These are phyloP conservation scores for Drosophila eugracilis DNA, from an alignment of 1,140 invertebrate species.

Conservation along the genomic window DNA sequence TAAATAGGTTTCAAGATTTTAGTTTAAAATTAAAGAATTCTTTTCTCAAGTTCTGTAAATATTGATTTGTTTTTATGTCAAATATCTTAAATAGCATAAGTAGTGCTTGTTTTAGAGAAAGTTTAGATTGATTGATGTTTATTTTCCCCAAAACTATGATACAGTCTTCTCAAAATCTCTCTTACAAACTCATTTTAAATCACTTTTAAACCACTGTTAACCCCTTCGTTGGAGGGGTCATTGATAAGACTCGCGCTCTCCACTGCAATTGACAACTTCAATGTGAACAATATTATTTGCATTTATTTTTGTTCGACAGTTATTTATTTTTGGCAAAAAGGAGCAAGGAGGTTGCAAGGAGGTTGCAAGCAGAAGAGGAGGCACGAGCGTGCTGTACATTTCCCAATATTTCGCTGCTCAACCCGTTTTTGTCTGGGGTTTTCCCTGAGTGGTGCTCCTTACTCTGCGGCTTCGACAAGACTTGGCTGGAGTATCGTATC, in stretches of 20 bases:
- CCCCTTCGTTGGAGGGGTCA: conserved; percentile 8
- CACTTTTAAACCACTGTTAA: conserved; percentile 36
- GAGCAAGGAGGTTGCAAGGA: too few relatives aligned
- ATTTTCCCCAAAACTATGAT: too few relatives aligned
- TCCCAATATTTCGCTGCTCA: conserved; percentile 17
- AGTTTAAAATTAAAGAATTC: not conserved
- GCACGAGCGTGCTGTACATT: conserved; percentile 5
- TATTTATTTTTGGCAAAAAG: conserved; percentile 18
- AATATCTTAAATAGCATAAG: too few relatives aligned
- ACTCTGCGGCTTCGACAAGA: conserved; percentile 14
- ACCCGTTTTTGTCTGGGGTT: not conserved
- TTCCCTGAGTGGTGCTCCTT: conserved; percentile 5
- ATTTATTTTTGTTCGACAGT: conserved; percentile 49
- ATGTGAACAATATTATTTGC: conserved; percentile 71
- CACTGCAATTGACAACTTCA: conserved; percentile 69
- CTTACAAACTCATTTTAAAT: not conserved
- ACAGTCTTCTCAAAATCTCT: too few relatives aligned
- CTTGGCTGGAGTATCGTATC: conserved; percentile 14
- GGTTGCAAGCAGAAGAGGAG: not conserved
- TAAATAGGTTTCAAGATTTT: not conserved
- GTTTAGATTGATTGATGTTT: too few relatives aligned
- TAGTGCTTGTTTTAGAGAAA: too few relatives aligned
- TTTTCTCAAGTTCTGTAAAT: too few relatives aligned
- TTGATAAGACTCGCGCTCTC: conserved; percentile 42
- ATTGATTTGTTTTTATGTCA: not conserved